Conservation (phyloP, 2,888 invertebrate species). For the Tetragnatha montana region DNA sequence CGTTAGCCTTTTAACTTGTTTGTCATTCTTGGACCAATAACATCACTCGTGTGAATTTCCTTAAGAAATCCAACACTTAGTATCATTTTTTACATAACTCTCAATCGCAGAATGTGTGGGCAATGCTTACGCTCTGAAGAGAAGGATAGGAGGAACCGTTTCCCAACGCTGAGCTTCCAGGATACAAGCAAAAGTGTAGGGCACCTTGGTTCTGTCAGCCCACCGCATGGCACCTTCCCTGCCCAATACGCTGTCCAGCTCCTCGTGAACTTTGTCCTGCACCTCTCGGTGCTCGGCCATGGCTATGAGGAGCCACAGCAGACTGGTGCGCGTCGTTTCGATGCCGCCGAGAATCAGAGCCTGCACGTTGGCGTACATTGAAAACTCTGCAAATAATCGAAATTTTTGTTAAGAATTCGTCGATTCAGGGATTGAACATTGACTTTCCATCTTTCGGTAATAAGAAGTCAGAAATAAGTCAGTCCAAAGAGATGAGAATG, state of each 20-base stretch:
- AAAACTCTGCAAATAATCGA: too few relatives aligned
- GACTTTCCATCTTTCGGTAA: too few relatives aligned
- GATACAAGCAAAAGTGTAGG: slow-evolving; percentile 27
- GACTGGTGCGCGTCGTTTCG: not conserved
- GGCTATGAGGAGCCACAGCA: slow-evolving; percentile 28
- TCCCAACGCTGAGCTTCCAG: slow-evolving; percentile 13
- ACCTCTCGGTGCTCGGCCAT: slow-evolving; percentile 19
- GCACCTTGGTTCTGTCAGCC: slow-evolving; percentile 7
- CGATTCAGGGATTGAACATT: too few relatives aligned
- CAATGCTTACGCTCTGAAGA: not conserved
- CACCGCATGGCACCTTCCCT: not conserved
- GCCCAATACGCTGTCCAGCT: slow-evolving; percentile 10
- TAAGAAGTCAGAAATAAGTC: too few relatives aligned
- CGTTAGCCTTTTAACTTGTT: too few relatives aligned
- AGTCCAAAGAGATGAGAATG: too few relatives aligned
- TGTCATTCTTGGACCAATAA: too few relatives aligned
- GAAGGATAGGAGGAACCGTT: slow-evolving; percentile 5
- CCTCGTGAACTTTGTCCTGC: slow-evolving; percentile 35
- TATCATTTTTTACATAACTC: too few relatives aligned
- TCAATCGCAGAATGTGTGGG: too few relatives aligned
- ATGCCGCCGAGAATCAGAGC: slow-evolving; percentile 1
- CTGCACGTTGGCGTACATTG: not conserved
- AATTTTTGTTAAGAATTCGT: too few relatives aligned
- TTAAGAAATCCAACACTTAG: too few relatives aligned
- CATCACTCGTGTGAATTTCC: too few relatives aligned